Base-by-base conservation (phyloP, 2,113 vertebrate genomes). In the Dermatemys mawii region DNA sequence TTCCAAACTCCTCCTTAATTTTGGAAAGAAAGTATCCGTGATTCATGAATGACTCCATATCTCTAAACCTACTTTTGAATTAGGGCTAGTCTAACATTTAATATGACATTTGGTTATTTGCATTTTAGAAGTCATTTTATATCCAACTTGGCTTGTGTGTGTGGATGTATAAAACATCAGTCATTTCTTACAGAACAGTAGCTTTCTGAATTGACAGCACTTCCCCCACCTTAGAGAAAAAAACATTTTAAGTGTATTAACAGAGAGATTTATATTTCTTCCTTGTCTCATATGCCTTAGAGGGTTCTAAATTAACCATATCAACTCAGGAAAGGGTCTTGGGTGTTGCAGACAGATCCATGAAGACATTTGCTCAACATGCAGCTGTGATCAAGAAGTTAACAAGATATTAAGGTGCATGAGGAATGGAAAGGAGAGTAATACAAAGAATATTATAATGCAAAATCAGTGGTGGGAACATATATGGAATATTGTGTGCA, bases 401-500 rank as follows among this genome's bases (percentile, higher is more conserved):
- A 48, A 55, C n/a, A 55, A 81, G 38, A 81, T 29, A 14, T 24
- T 51, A 81, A 55, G 17, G 54, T 81, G 55, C 11, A 48, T 46
- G 35, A 46, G 21, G 55, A 21, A 11, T 22, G 21, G 32, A 19
- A 67, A 67, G 22, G 44, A 55, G 41, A 83, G 48, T 29, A 46
- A 29, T 55, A 57, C 44, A 83, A 83, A 83, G 32, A 35, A 60
- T 22, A 63, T 60, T 44, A 46, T 24, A 60, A 55, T 90, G 14
- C 6, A 29, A 38, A 0, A 0, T 44, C 4, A 49, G 22, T 19
- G 57, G 46, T 17, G 8, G 1, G 50, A 1, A 41, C 35, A 0
- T 1, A 48, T 48, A 49, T 51, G 1, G 2, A 76, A 2, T 19
- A 24, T 35, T 11, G 46, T 26, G 26, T 1, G 3, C 11, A 73